Evolutionary conservation across 2,113 vertebrate species (phyloP), one percentile per base, ranked within the genome.

Genomic region (Bubalus kerabau): DNA sequence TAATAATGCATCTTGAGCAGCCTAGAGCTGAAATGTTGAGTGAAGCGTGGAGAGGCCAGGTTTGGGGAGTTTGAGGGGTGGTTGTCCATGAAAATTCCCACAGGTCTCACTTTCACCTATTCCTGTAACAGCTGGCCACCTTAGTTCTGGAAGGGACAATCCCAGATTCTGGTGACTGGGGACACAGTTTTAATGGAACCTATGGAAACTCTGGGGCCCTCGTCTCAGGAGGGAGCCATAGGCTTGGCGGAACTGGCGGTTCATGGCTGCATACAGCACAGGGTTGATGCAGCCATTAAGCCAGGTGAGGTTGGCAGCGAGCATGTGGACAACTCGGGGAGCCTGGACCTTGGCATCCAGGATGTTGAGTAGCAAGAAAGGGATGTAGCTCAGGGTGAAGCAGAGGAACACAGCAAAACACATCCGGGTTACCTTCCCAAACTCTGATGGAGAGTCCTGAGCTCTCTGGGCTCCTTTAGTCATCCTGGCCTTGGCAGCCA

Each of bases 251-350:
- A 99, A 99, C 96, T 99, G 99, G 3, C 99, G 98, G 98, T 99
- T 99, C 99, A 99, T 99, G 94, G 99, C 99, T 1, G 99, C 99
- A 4, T 99, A 99, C 78, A 99, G 99, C 48, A 99, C 84, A 0
- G 99, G 99, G 97, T 99, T 99, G 91, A 99, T 99, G 92, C 99
- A 99, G 92, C 99, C 99, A 89, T 99, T 99, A 87, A 99, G 98
- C 99, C 99, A 99, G 54, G 99, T 99, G 90, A 99, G 98, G 97
- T 99, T 99, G 80, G 99, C 99, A 24, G 99, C 99, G 23, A 99
- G 97, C 99, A 99, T 99, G 97, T 99, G 99, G 46, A 99, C 54
- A 1, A 99, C 97, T 30, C 98, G 99, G 1, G 99, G 99, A 26
- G 99, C 99, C 0, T 52, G 96, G 64, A 97, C 99, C 1, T n/a